Conservation (phyloP, 2,113 vertebrate genomes). For the Platichthys flesus region DNA sequence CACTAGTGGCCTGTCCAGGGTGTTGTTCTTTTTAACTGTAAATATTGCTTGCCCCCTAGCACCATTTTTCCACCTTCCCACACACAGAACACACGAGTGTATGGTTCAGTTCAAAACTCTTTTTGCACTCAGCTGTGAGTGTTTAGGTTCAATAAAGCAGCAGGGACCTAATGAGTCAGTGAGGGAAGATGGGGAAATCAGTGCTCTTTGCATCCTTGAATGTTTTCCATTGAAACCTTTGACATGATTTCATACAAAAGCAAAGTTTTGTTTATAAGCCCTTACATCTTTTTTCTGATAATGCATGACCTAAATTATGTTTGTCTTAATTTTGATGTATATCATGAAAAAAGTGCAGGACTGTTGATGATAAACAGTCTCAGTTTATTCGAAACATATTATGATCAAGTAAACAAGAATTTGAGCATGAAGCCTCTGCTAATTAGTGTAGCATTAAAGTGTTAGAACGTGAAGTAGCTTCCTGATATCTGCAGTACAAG, state of each 20-base stretch:
- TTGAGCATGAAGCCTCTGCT: neutral
- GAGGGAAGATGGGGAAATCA: slow-evolving; percentile 29
- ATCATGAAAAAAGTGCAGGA: neutral
- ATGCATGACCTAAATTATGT: neutral
- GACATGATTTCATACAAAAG: slow-evolving; percentile 14
- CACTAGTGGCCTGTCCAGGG: too few species aligned
- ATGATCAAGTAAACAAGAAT: neutral
- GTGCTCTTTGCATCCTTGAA: slow-evolving; percentile 9
- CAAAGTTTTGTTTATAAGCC: neutral
- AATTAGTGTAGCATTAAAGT: slow-evolving; percentile 1
- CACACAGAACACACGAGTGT: neutral
- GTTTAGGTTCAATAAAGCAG: slow-evolving; percentile 54
- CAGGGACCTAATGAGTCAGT: slow-evolving; percentile 48
- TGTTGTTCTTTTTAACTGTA: neutral
- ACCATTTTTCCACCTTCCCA: neutral
- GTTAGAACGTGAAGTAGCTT: neutral
- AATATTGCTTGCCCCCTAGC: neutral
- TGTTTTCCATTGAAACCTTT: slow-evolving; percentile 29
- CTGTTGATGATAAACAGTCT: neutral
- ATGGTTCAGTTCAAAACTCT: slow-evolving; percentile 24
- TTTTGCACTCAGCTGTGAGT: slow-evolving; percentile 45
- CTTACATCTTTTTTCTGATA: neutral
- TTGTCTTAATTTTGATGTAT: neutral
- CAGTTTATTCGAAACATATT: too few species aligned
- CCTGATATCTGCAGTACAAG: slow-evolving; percentile 28